Evolutionary conservation across 2,113 vertebrate species (phyloP).

Genomic region (Oreochromis aureus): DNA sequence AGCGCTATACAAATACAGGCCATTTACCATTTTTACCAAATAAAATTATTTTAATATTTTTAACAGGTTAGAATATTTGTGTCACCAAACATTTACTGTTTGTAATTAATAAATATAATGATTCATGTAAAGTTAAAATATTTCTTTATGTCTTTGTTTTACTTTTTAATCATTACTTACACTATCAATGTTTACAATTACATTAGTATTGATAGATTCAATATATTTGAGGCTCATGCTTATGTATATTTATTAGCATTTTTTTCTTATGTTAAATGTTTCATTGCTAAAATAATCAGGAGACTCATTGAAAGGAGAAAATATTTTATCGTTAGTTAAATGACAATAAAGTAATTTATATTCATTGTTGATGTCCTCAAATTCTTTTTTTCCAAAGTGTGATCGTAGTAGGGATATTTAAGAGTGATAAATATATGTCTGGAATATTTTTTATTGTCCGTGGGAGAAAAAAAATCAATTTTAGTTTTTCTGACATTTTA

Average conservation of each 20-base stretch:
- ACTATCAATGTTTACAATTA: fast-evolving
- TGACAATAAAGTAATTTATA: not conserved
- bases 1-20: no score
- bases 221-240: not conserved
- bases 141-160: not conserved
- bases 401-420: fast-evolving
- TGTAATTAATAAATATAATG: not conserved
- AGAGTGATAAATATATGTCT: not conserved
- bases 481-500: not conserved
- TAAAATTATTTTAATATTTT: not conserved
- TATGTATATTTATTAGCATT: not conserved
- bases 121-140: not conserved
- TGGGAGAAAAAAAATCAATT: fast-evolving
- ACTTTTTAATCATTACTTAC: not conserved
- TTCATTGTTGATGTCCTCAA: not conserved
- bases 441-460: not conserved
- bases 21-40: no score
- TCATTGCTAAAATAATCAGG: not conserved
- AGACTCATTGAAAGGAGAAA: not conserved
- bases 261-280: not conserved
- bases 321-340: not conserved
- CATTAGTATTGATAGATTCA: not conserved
- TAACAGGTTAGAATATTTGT: not conserved
- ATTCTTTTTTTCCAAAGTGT: not conserved
- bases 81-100: not conserved